Evolutionary conservation across 35 echinoderm and acorn worm species (phyloP).

Genomic region (Diadema setosum): DNA sequence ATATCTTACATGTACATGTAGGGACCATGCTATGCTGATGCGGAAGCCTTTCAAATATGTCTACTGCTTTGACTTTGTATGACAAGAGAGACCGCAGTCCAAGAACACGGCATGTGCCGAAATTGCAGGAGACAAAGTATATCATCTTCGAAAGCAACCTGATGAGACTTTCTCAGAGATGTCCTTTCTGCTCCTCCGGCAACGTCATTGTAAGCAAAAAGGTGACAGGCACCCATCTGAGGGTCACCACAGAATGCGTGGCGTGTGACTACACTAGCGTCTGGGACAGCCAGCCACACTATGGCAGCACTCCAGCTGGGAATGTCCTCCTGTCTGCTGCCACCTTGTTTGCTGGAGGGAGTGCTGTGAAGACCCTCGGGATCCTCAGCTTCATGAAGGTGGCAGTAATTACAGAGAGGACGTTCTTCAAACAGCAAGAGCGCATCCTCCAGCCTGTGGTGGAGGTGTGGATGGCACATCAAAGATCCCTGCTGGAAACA

Average conservation of each 20-base stretch:
- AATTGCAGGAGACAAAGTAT: constrained; percentile 40
- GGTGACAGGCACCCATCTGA: constrained; percentile 14
- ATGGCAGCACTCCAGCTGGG: constrained; percentile 51
- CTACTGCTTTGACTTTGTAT: no score
- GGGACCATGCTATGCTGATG: no score
- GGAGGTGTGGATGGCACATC: no score
- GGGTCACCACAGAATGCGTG: constrained; percentile 2
- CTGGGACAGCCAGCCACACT: constrained; percentile 56
- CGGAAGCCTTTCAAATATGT: no score
- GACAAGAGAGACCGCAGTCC: no score
- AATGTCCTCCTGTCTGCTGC: constrained; percentile 57
- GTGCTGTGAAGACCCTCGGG: constrained; percentile 19
- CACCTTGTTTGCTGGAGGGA: constrained; percentile 50
- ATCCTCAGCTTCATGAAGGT: neutral
- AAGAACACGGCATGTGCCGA: no score
- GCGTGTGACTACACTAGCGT: neutral
- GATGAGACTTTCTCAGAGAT: constrained; percentile 17
- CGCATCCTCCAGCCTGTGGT: constrained; percentile 9
- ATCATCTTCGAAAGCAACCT: constrained; percentile 45
- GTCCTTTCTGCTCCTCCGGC: neutral
- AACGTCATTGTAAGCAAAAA: neutral
- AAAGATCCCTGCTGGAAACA: no score
- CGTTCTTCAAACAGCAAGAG: constrained; percentile 20
- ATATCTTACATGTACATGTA: no score
- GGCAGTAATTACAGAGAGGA: neutral